Base-by-base conservation (phyloP, 1,140 invertebrate species). In the Propsilocerus akamusi region DNA sequence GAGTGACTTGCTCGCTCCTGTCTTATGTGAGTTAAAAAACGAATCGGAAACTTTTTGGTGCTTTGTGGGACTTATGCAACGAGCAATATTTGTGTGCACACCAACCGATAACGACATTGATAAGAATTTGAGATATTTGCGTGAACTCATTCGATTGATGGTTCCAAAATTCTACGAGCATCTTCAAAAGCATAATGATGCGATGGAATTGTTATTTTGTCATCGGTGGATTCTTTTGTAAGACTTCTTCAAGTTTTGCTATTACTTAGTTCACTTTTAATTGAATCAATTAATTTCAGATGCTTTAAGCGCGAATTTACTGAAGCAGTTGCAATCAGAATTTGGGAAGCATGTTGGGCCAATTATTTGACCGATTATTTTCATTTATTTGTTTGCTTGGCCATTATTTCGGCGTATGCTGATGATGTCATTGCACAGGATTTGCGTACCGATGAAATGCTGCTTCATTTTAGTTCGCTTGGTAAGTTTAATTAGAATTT, bases 341-440 rank as follows among this genome's bases (percentile, higher is more conserved):
- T 93, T 78, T 95, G 90, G 89, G 89, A 94, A 67, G 81, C 87
- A 1, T 95, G 91, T 63, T 95, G 91, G 91, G 81, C 89, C 0
- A 88, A 89, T 63, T 92, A 91, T 65, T 75, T 91, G 60, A 94
- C 89, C 0, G 83, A 92, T 64, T 89, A 92, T 61, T 94, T 94
- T 66, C 88, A 94, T 61, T 65, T 94, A 55, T 95, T 94, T 65
- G 74, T 94, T 11, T 91, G 87, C 59, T 72, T 91, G 46, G 85
- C 91, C 28, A 91, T 94, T 54, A 82, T 95, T 47, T 81, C 83
- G 46, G 84, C 94, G 48, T 96, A 95, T 61, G 87, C 87, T 12
- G 86, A 91, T 58, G 87, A 93, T 64, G 86, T 94, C 26, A 83
- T 94, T 53, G 81, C 86, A 12, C 89, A 94, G 67, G 78, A 86